These are phyloP conservation scores for Strongylocentrotus purpuratus DNA, from an alignment of 35 echinoderm and acorn worm genomes.

Conservation along the genomic window DNA sequence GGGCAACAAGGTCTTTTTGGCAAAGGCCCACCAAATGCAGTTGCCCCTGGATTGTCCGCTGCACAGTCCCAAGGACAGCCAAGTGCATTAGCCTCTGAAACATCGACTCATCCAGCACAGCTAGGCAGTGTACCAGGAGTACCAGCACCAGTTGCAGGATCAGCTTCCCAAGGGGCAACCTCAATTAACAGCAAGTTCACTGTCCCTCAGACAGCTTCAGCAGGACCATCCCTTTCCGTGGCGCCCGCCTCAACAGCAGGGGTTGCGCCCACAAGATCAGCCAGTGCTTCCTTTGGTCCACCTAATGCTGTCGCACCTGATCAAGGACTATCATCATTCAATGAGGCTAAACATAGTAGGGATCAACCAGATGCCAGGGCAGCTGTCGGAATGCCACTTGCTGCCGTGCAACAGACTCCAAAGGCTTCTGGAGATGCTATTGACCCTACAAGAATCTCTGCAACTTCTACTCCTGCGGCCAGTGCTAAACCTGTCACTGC, in stretches of 20 bases:
- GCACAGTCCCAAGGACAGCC: background rate
- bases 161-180: background rate
- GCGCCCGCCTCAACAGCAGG: background rate
- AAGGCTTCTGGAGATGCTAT: constrained; percentile 1
- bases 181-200: background rate
- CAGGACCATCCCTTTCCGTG: constrained; percentile 6
- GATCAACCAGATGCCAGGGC: background rate
- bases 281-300: background rate
- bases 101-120: background rate
- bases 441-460: background rate
- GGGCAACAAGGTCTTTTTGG: background rate
- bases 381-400: constrained; percentile 50
- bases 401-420: constrained; percentile 2
- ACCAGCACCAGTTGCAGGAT: background rate
- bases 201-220: background rate
- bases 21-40: constrained; percentile 20
- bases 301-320: background rate
- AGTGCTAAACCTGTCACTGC: constrained; percentile 58
- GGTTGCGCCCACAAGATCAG: background rate
- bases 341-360: background rate
- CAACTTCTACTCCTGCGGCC: constrained; percentile 26
- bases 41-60: background rate
- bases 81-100: background rate
- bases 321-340: background rate
- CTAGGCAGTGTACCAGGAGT: background rate